These are phyloP conservation scores for Equus przewalskii DNA, from an alignment of 2,113 vertebrate species.

Conservation along the genomic window DNA sequence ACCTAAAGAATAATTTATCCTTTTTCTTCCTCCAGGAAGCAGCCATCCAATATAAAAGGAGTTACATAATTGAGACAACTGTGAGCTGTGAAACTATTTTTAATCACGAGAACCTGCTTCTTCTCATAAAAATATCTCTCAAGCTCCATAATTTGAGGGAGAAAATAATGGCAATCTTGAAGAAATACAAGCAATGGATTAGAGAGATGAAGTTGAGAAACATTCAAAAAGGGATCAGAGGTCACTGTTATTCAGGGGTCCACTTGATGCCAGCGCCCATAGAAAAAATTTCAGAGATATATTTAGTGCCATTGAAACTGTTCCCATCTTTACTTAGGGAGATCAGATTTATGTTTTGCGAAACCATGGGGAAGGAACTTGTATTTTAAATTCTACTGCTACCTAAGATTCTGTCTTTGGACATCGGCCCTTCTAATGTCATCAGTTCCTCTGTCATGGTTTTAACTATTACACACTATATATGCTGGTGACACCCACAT, in stretches of 20 bases:
- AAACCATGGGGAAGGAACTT: neutral
- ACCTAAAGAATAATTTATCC: constrained; percentile 34
- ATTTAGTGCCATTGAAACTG: neutral
- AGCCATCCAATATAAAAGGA: constrained; percentile 39
- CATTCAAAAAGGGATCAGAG: constrained; percentile 6
- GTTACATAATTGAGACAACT: constrained; percentile 49
- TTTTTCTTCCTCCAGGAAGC: constrained; percentile 51
- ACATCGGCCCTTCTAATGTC: neutral
- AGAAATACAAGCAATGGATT: neutral
- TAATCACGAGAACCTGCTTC: neutral
- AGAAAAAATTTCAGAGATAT: neutral
- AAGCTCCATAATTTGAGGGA: neutral
- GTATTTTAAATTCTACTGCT: neutral
- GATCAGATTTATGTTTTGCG: neutral
- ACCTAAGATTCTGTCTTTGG: neutral
- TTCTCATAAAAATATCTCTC: constrained; percentile 1
- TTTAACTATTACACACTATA: neutral
- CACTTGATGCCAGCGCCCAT: neutral
- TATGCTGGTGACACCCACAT: neutral
- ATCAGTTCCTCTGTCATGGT: neutral
- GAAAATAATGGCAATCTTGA: constrained; percentile 23
- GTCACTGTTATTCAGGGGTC: neutral
- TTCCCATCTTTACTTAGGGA: neutral
- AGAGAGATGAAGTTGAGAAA: neutral
- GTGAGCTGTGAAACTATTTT: constrained; percentile 56